Evolutionary conservation across 2,113 vertebrate genomes (phyloP), one percentile per base, ranked within the genome.

Genomic region (Tachycineta bicolor): DNA sequence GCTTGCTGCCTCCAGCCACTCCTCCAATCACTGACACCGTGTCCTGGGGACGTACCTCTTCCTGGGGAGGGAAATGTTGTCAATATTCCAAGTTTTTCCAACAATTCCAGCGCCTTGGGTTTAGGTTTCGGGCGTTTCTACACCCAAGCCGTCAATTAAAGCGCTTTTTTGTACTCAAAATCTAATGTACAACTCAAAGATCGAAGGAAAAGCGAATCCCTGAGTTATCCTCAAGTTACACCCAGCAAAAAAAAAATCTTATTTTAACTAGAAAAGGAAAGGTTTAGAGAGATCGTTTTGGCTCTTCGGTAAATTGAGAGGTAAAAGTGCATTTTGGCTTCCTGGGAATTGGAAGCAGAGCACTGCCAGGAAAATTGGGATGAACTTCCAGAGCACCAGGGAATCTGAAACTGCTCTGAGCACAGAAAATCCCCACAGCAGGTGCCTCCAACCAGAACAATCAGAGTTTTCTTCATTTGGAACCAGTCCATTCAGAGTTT

Each of bases 21-120:
- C 99, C 99, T 7, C 99, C 99, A 5, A 99, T 99, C 47, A 99
- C 99, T 2, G 99, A 99, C 39, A 99, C 99, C 0, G 99, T 99
- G 97, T 99, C 99, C 98, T 99, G 99, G 44, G 99, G 99, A 97
- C 99, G 99, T 84, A 99, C 99, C 69, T 99, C 99, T 97, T 99
- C 99, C 99, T 99, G 97, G 14, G 69, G 86, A 60, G 0, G 83
- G 9, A 87, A 65, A 87, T 0, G 10, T 0, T 76, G 34, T 7
- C 47, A 47, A 25, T 23, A 25, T 31, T 58, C 22, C 41, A 10
- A 13, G 0, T 31, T 23, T 14, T 14, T 7, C 16, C 49, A 28
- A 4, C 17, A 28, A 34, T 25, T 5, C 11, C 50, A 62, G 31
- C 28, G 0, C 0, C 0, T 14, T 44, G 44, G 5, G 3, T 22